Base-by-base conservation (phyloP, 2,113 vertebrate genomes). In the Otis tarda region DNA sequence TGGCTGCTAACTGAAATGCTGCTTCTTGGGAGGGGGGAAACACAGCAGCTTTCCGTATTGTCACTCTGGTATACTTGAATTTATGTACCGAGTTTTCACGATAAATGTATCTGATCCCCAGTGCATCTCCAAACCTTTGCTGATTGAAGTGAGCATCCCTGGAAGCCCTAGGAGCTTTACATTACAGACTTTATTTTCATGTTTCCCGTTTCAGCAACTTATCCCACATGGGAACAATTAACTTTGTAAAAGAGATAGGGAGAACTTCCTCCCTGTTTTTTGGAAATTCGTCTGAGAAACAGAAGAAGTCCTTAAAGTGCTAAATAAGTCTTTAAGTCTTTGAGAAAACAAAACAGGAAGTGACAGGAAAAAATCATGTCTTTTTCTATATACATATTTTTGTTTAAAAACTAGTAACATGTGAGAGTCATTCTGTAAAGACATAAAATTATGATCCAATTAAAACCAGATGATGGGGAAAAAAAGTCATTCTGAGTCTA, bases 401-500 rank as follows among this genome's bases (percentile, higher is more conserved):
- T 64, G 13, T 47, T 67, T 30, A 89, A 90, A 87, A 78, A 9
- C 15, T 67, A 60, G 23, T 57, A 80, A 87, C 80, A 69, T 57
- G 3, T 74, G 50, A 89, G 21, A 94, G 24, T 86, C 8, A 43
- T 91, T 93, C 59, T 65, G 39, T 81, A 65, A 95, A 93, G 67
- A 76, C 64, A 65, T 89, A 87, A 94, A 92, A 84, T 64, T 91
- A 89, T 52, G 71, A 87, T 59, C 28, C 37, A 96, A 81, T 95
- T 96, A 90, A 95, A 95, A 90, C 33, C 78, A 92, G 71, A 92
- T 75, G 96, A 93, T n/a, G 60, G 28, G 27, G 27, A 8, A 64
- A 82, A 87, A 68, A 60, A 37, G 31, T 55, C 3, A 76, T 89
- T 89, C 39, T 85, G 52, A 87, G 88, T 95, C 90, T 95, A 95